A percentile compares a stretch with the other conserved stretches of the same genome.
These are phyloP conservation scores for chimpanzee (Pan troglodytes) DNA, from an alignment of 2,113 vertebrate species.

Conservation along the genomic window DNA sequence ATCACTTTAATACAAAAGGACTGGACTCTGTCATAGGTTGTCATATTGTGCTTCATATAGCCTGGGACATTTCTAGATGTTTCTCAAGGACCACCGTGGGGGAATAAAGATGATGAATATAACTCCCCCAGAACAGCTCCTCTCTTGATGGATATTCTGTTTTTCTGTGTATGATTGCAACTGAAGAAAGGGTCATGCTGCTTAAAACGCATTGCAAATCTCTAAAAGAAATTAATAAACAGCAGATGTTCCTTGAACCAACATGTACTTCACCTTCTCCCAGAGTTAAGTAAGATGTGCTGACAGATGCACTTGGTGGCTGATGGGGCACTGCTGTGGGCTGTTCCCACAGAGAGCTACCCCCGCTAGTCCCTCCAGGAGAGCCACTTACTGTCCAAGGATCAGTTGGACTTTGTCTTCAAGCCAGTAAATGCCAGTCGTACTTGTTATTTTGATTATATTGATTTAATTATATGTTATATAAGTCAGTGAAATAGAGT, in stretches of 20 bases:
- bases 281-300: not conserved
- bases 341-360: not conserved
- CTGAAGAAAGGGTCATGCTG: not conserved
- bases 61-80: no score
- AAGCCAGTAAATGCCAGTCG: not conserved
- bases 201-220: not conserved
- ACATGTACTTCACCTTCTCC: not conserved
- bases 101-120: not conserved
- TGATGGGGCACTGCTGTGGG: fast-evolving
- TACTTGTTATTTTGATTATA: not conserved
- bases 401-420: not conserved
- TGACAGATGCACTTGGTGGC: not conserved
- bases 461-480: not conserved
- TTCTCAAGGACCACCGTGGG: not conserved
- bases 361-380: not conserved
- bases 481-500: not conserved
- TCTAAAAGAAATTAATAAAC: not conserved
- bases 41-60: not conserved
- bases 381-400: not conserved
- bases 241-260: not conserved
- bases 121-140: not conserved
- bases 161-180: not conserved
- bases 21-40: not conserved
- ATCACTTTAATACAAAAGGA: not conserved
- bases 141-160: not conserved